Evolutionary conservation across 2,797 vertebrate species (phyloP).

Genomic region (Graptemys geographica): DNA sequence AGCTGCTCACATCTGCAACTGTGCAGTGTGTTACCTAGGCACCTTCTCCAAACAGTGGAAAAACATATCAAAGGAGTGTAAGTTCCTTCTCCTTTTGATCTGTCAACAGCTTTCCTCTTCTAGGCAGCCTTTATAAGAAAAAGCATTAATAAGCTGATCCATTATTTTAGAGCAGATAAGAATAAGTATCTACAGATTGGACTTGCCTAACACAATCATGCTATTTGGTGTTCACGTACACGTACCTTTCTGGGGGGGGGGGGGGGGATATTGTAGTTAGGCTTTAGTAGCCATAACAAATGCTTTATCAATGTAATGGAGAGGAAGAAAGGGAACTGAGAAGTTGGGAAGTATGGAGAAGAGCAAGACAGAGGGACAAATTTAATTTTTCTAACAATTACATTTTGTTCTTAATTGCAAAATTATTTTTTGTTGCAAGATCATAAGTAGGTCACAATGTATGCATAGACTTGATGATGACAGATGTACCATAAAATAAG

Average conservation of each 20-base stretch:
- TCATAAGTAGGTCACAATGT: not conserved
- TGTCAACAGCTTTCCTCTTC: not conserved
- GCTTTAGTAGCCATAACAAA: not conserved
- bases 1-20: not conserved
- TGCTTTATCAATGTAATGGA: accelerated
- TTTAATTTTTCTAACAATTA: not conserved
- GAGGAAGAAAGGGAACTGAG: not conserved
- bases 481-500: not conserved
- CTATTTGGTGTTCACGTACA: not conserved
- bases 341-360: not conserved
- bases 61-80: conserved; percentile 21
- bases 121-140: not conserved
- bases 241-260: not conserved
- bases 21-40: not conserved
- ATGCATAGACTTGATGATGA: not conserved
- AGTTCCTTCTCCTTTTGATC: not conserved
- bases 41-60: conserved; percentile 4
- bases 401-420: not conserved
- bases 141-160: not conserved
- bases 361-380: not conserved
- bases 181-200: not conserved
- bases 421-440: not conserved
- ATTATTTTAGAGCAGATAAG: not conserved
- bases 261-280: not conserved
- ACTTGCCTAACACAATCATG: not conserved